Evolutionary conservation across 2,113 vertebrate genomes (phyloP).

Genomic region (Amphilophus citrinellus): DNA sequence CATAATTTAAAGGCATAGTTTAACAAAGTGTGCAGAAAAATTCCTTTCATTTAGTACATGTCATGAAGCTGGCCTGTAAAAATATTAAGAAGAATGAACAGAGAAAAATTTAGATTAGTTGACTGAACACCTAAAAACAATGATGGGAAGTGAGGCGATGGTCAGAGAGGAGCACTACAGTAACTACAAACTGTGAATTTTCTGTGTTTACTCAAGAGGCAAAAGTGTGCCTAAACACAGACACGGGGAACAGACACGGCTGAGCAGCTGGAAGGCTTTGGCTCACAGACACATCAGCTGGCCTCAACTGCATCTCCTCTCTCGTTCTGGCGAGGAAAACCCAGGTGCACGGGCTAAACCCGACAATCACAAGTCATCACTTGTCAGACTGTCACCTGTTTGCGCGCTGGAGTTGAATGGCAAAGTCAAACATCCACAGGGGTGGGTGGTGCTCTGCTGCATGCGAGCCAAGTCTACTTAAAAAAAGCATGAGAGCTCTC

Average conservation of each 20-base stretch:
- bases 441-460: background rate
- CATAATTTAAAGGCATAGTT: background rate
- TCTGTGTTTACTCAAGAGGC: conserved; percentile 58
- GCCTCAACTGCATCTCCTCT: conserved; percentile 30
- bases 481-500: conserved; percentile 34
- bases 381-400: conserved; percentile 63
- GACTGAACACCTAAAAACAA: background rate
- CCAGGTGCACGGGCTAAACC: conserved; percentile 67
- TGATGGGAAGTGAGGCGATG: conserved; percentile 3
- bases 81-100: background rate
- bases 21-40: background rate
- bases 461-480: conserved; percentile 33
- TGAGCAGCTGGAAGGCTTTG: conserved; percentile 60
- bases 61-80: background rate
- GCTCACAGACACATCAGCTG: conserved; percentile 63
- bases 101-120: background rate
- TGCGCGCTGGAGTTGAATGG: conserved; percentile 45
- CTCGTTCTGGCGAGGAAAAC: conserved; percentile 8
- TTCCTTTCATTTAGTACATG: background rate
- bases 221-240: conserved; percentile 45
- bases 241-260: conserved; percentile 34
- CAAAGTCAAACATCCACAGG: conserved; percentile 38
- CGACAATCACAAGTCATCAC: conserved; percentile 61
- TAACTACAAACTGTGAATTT: conserved; percentile 25
- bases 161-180: conserved; percentile 18